Evolutionary conservation across 2,888 invertebrate genomes (phyloP), one percentile per base, ranked within the genome.

Genomic region (Melanostoma mellinum): DNA sequence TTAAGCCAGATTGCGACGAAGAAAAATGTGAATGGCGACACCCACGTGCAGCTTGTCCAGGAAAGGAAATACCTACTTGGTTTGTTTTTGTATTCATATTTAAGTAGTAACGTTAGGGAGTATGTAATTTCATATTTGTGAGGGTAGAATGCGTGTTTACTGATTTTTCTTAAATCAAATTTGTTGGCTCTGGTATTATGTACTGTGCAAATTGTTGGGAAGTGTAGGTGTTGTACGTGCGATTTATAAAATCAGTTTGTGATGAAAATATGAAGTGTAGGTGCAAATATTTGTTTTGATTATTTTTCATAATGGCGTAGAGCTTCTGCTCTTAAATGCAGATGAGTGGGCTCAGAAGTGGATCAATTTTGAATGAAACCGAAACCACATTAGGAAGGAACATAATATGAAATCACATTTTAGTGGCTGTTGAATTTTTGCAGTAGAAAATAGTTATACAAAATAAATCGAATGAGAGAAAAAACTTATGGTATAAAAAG

Each of bases 1-100:
- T 67, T 4, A 44, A 58, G 50, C 58, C 65, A 63, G 63, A 76
- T 81, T 67, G 67, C 50, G 40, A n/a, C 6, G 35, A 55, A 72
- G 40, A 61, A 58, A 79, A 74, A 68, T 74, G 77, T 77, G 77
- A 81, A 81, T 82, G 77, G 72, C 63, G 40, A 56, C 81, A 53
- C 81, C 81, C 68, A 82, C 81, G 46, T 73, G 50, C 38, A 46
- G 10, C 32, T 32, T 38, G 32, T 46, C 60, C 55, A 40, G 36
- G 42, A 76, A 67, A 71, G 71, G 76, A 76, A 72, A 76, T 75
- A 80, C 75, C 58, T 79, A 20, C 20, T 20, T 20, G 20, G 53
- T 79, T 53, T 32, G 3, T 56, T 30, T 6, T 46, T 6, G 46
- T 30, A 35, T 67, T 50, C 50, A 4, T n/a, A 48, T 20, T 30